A percentile compares a stretch with the other conserved stretches of the same genome.
phyloP scores from a whole-genome alignment of 2,888 invertebrate species.

The Endomychus coccineus region DNA sequence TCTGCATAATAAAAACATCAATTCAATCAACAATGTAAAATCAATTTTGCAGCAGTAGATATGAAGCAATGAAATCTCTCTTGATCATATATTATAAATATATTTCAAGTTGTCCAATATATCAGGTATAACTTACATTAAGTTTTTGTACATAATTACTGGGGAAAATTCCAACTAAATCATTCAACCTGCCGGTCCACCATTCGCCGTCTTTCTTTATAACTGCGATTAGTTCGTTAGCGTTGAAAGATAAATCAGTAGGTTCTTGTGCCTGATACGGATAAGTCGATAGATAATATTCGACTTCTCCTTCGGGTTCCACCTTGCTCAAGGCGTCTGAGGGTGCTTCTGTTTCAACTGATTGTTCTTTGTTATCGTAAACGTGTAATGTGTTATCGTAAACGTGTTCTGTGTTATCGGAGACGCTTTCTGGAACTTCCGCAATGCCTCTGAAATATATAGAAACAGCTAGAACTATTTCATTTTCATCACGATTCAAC shows the following conservation, averaged over 20 bases:
- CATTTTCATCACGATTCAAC: too few relatives aligned
- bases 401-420: too few relatives aligned
- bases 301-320: slow-evolving; percentile 37
- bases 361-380: too few relatives aligned
- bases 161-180: slow-evolving; percentile 85
- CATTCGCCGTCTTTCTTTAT: slow-evolving; percentile 90
- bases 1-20: too few relatives aligned
- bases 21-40: too few relatives aligned
- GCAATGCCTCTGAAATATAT: slow-evolving; percentile 63
- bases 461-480: too few relatives aligned
- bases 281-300: slow-evolving; percentile 83
- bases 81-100: too few relatives aligned
- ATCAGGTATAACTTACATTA: slow-evolving; percentile 47
- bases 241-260: slow-evolving; percentile 85
- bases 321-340: slow-evolving; percentile 24
- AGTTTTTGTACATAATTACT: slow-evolving; percentile 89
- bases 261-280: slow-evolving; percentile 83
- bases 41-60: too few relatives aligned
- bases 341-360: slow-evolving; percentile 22
- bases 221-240: slow-evolving; percentile 81
- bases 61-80: too few relatives aligned
- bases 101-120: too few relatives aligned
- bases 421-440: slow-evolving; percentile 60
- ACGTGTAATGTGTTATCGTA: too few relatives aligned
- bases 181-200: slow-evolving; percentile 92